These are phyloP conservation scores for Thaleichthys pacificus DNA, from an alignment of 2,797 vertebrate genomes.

Conservation along the genomic window DNA sequence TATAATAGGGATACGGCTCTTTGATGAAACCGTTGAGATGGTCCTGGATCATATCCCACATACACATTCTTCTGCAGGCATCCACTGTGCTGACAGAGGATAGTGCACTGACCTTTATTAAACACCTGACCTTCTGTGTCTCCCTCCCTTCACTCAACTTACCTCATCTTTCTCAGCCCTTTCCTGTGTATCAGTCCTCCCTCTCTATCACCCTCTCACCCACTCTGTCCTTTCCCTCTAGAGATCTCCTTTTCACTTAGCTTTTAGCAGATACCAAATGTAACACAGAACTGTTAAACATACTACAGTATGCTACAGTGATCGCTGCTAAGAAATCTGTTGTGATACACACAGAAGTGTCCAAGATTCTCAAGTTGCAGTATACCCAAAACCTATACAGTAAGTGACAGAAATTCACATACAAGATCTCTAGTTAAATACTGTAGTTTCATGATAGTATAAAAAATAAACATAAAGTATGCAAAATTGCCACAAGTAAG, in stretches of 20 bases:
- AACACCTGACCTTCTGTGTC: constrained; percentile 25
- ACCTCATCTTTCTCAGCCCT: constrained; percentile 17
- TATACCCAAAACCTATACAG: too few relatives aligned
- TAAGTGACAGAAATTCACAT: too few relatives aligned
- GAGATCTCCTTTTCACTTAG: background rate
- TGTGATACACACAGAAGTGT: too few relatives aligned
- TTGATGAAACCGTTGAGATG: constrained; percentile 10
- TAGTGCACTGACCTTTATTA: constrained; percentile 34
- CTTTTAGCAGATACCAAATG: constrained; percentile 7
- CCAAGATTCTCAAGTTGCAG: too few relatives aligned
- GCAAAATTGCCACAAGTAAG: too few relatives aligned
- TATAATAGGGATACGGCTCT: constrained; percentile 1
- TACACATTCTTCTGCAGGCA: constrained; percentile 17
- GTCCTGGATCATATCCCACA: background rate
- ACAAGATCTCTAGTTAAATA: too few relatives aligned
- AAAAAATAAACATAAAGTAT: too few relatives aligned
- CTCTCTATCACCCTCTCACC: constrained; percentile 1
- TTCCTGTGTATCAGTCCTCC: background rate
- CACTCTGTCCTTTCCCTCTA: constrained; percentile 1
- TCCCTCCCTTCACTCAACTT: constrained; percentile 15
- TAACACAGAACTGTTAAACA: constrained; percentile 8
- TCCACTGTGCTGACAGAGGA: constrained; percentile 16
- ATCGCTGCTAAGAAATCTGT: too few relatives aligned
- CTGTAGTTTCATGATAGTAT: too few relatives aligned
- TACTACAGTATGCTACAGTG: too few relatives aligned